Percentiles rank a stretch among this genome's conserved stretches.
These are phyloP conservation scores for Abscondita cerata DNA, from an alignment of 2,888 invertebrate genomes.

Conservation along the genomic window DNA sequence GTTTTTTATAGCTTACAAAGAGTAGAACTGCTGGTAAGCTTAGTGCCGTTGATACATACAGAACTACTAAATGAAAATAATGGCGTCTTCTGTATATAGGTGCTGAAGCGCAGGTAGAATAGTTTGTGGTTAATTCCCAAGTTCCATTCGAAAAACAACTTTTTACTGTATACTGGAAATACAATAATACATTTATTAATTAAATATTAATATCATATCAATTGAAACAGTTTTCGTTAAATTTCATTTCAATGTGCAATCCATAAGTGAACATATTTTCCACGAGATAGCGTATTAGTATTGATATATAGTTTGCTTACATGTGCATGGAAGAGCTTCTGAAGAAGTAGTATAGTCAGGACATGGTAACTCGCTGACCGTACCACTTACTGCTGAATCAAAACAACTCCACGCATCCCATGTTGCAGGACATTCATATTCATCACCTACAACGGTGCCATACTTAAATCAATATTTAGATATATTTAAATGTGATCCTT, in stretches of 20 bases:
- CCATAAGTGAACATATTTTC: no score
- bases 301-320: conserved; percentile 34
- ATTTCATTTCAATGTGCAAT: no score
- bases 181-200: not conserved
- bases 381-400: conserved; percentile 57
- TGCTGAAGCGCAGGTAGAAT: conserved; percentile 64
- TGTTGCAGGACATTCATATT: conserved; percentile 61
- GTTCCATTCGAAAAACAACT: conserved; percentile 62
- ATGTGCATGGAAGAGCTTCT: conserved; percentile 33
- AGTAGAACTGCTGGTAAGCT: conserved; percentile 67
- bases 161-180: conserved; percentile 65
- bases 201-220: no score
- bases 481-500: conserved; percentile 13
- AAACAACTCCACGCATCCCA: conserved; percentile 74
- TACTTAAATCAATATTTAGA: not conserved
- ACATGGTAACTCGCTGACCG: conserved; percentile 60
- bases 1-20: conserved; percentile 63
- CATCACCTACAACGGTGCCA: conserved; percentile 42
- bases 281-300: no score
- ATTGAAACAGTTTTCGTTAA: no score
- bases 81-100: conserved; percentile 62
- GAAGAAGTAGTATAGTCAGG: conserved; percentile 60
- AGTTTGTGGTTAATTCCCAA: conserved; percentile 68
- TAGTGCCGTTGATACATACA: conserved; percentile 62
- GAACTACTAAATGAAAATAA: conserved; percentile 62